Base-by-base conservation (phyloP, 2,113 vertebrate genomes). In the Pelvicachromis taeniatus region DNA sequence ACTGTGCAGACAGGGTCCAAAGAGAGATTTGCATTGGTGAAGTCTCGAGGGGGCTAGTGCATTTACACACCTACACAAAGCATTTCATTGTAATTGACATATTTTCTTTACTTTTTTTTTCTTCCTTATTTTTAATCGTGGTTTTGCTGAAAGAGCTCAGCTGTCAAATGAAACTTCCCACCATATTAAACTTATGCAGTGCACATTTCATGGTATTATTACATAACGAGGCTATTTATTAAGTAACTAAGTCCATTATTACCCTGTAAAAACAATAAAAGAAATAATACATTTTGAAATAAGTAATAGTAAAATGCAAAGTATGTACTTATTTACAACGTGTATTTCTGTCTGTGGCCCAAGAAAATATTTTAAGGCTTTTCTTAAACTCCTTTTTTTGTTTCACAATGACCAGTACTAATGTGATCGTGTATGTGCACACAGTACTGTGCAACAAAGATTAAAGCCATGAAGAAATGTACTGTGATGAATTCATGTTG, bases 31-130 rank as follows among this genome's bases (percentile, higher is more conserved):
- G 33, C 61, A 31, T 26, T 78, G 79, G 65, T 38, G 45, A 85
- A 65, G 48, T 82, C 81, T 77, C 80, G 61, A 1, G 6, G 7
- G 48, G 13, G 53, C 55, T 50, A 8, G 26, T 59, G 38, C 59
- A 29, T 78, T 88, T 75, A 33, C 40, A 84, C 84, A 83, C 80
- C 82, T 80, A 65, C 82, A 81, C 42, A 58, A 38, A 58, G 7
- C 42, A 29, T 82, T 56, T 83, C 77, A 50, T 75, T 85, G 35
- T 77, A 19, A 53, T 54, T 88, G 55, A 70, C 54, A 84, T 78
- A n/a, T 84, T 86, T 77, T 82, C 21, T 31, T 33, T 42, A 21
- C 9, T 58, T 75, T 78, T 82, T 52, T 9, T n/a, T 55, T 29
- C 29, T 40, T 70, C 29, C 26, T 31, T 58, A 58, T 31, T 58